phyloP scores from a whole-genome alignment of 2,113 vertebrate genomes.

The Xerus inauris region DNA sequence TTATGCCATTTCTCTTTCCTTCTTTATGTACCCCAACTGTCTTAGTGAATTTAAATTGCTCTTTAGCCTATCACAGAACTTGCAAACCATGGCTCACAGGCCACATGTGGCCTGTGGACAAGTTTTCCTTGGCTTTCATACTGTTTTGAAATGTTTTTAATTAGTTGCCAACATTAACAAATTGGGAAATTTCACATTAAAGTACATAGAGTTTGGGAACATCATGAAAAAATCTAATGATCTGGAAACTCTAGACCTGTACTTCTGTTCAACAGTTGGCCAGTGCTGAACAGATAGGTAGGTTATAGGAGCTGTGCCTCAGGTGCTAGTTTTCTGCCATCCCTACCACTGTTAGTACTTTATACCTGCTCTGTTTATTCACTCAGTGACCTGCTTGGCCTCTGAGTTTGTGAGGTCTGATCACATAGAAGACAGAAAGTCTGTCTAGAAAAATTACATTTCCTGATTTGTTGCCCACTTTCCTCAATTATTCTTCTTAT shows the following conservation, averaged over 20 bases:
- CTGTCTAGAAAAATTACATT: neutral
- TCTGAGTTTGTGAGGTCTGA: neutral
- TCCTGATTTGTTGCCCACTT: neutral
- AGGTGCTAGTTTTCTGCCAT: accelerated
- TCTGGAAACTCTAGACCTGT: neutral
- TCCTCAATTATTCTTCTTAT: neutral
- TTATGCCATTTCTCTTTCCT: neutral
- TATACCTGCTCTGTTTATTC: neutral
- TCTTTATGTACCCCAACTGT: neutral
- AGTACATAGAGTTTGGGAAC: neutral
- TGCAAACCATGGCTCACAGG: neutral
- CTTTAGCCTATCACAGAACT: neutral
- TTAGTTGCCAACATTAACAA: constrained; percentile 65
- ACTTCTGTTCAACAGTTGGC: neutral
- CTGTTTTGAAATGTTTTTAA: constrained; percentile 63
- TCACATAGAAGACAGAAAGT: neutral
- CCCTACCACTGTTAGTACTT: neutral
- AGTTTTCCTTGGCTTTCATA: constrained; percentile 56
- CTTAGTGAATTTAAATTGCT: constrained; percentile 57
- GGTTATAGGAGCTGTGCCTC: neutral
- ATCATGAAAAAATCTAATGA: constrained; percentile 45
- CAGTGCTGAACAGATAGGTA: neutral
- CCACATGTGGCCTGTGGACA: neutral
- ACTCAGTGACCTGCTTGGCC: neutral
- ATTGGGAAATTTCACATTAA: constrained; percentile 54